Base-by-base conservation (phyloP, 1,140 invertebrate genomes). In the Lanistes nyassanus region DNA sequence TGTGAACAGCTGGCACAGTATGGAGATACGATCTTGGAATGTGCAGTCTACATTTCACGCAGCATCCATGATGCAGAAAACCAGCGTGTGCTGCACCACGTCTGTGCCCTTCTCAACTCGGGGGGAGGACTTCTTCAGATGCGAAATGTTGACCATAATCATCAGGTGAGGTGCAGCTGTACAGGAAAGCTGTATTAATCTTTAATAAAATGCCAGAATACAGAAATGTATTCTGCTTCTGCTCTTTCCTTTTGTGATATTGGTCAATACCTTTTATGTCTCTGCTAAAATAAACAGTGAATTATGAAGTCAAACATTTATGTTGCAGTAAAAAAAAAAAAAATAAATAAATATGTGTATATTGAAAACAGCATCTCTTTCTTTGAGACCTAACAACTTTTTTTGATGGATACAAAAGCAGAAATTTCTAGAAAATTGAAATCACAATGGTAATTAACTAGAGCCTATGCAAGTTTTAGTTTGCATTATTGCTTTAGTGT, bases 101-200 rank as follows among this genome's bases (percentile, higher is more conserved):
- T 77, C 11, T 85, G 84, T 80, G 84, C 83, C n/a, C 67, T 85
- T 23, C 79, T 84, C 29, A 85, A 85, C 79, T 82, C 80, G 39
- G 83, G 83, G 16, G 84, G 84, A 29, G 84, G 84, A n/a, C 78
- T 84, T 47, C 76, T 84, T 6, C 78, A 79, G 42, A 85, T 84
- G 84, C 66, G 76, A 29, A 85, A 84, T 60, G 29, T 81, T 29
- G 83, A 84, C n/a, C 47, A 74, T 47, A 37, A 73, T 56, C n/a
- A 47, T 34, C 51, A 70, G 68, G 68, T 70, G 31, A 23, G 51
- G 16, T 74, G 42, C 71, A 13, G 70, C 67, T 55, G 62, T 68
- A 21, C n/a, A 16, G 58, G 9, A 55, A 36, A n/a, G 26, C 21
- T 23, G 23, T 72, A 53, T 47, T 34, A 36, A 6, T 31, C 13